These are phyloP conservation scores for Pseudorectes ferrugineus DNA, from an alignment of 2,113 vertebrate genomes.

Conservation along the genomic window DNA sequence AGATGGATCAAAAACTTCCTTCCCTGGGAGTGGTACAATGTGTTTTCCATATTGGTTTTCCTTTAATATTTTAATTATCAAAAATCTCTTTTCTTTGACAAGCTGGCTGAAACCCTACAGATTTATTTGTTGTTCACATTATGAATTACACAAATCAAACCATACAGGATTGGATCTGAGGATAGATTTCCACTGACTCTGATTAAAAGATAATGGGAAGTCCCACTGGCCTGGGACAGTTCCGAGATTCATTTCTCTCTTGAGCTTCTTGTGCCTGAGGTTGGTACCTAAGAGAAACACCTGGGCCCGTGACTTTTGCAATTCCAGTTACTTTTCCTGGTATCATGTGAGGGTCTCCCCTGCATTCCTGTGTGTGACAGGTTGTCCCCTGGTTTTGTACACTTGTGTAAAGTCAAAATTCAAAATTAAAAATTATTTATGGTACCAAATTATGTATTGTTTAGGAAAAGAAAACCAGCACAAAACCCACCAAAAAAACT, in stretches of 20 bases:
- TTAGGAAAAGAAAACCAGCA: background rate
- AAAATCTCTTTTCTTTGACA: background rate
- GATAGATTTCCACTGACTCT: background rate
- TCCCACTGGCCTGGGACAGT: background rate
- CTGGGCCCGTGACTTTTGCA: accelerated
- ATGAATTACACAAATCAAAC: background rate
- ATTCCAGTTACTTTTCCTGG: background rate
- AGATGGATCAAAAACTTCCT: background rate
- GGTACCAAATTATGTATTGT: background rate
- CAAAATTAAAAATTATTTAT: background rate
- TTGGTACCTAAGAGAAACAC: background rate
- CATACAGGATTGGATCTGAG: background rate
- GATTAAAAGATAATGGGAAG: background rate
- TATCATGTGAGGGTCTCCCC: background rate
- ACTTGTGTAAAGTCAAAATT: background rate
- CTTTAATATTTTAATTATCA: background rate
- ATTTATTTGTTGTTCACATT: background rate
- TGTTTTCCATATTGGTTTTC: background rate
- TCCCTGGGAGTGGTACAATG: background rate
- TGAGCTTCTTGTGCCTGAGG: background rate
- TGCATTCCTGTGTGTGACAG: background rate
- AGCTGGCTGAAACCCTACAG: background rate
- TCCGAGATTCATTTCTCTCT: background rate
- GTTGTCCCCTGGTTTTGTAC: background rate
- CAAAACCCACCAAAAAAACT: background rate